Percentiles rank a stretch among this genome's conserved stretches.
phyloP scores from a whole-genome alignment of 2,888 invertebrate species.

The Drosophila emarginata region DNA sequence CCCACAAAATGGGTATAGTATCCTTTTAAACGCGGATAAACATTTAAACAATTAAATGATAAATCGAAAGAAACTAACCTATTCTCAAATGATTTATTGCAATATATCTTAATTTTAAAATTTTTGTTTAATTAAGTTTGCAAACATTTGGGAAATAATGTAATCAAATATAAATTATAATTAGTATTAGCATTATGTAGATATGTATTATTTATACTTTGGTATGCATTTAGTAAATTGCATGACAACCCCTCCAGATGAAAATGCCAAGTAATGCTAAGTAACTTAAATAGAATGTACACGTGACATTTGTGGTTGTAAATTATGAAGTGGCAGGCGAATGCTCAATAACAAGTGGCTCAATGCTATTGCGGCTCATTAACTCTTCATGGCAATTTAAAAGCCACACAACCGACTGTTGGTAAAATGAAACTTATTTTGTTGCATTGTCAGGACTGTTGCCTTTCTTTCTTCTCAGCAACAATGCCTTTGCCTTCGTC shows the following conservation, averaged over 20 bases:
- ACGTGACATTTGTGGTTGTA: constrained; percentile 69
- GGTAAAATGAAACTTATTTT: constrained; percentile 35
- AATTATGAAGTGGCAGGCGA: constrained; percentile 51
- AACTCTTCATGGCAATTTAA: constrained; percentile 75
- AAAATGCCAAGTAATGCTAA: constrained; percentile 67
- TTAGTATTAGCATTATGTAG: constrained; percentile 11
- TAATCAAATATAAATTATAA: not conserved
- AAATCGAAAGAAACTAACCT: too few species aligned
- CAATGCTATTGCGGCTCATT: constrained; percentile 75
- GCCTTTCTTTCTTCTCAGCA: constrained; percentile 21
- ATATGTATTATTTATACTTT: constrained; percentile 26
- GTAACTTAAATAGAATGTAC: constrained; percentile 60
- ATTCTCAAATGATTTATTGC: too few species aligned
- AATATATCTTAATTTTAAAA: too few species aligned
- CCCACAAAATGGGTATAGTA: not conserved
- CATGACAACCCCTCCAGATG: constrained; percentile 25
- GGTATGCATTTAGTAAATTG: constrained; percentile 17
- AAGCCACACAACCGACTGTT: constrained; percentile 27
- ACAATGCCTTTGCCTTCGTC: constrained; percentile 15
- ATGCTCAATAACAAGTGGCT: constrained; percentile 63
- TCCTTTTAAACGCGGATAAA: too few species aligned
- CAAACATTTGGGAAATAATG: not conserved
- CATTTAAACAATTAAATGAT: too few species aligned
- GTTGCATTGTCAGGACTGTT: constrained; percentile 24
- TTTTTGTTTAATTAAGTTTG: too few species aligned